Percentiles rank a stretch among this genome's conserved stretches.
Conservation (phyloP, 2,113 vertebrate species). For the Entomyzon cyanotis region DNA sequence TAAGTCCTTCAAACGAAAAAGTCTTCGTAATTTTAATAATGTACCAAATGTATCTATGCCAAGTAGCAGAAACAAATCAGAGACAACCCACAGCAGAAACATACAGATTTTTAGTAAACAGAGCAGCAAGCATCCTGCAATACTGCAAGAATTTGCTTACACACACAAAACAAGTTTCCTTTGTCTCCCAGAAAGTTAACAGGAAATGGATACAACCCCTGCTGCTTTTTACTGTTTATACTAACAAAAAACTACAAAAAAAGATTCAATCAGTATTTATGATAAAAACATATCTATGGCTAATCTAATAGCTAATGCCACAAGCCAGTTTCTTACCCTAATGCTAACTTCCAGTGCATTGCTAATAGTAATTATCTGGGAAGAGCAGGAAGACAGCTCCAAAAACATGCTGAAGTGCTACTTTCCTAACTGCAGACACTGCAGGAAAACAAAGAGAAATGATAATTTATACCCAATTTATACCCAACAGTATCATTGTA, state of each 20-base stretch:
- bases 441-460: neutral
- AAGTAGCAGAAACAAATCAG: neutral
- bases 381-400: neutral
- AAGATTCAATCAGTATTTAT: neutral
- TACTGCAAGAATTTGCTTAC: neutral
- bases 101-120: neutral
- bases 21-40: neutral
- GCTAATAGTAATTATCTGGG: neutral
- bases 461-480: fast-evolving
- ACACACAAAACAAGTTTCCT: neutral
- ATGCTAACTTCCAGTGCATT: neutral
- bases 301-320: neutral
- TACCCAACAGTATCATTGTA: neutral
- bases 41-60: neutral
- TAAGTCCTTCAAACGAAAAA: neutral
- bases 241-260: neutral
- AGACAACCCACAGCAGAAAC: neutral
- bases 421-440: neutral
- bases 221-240: neutral
- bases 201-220: neutral
- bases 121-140: neutral
- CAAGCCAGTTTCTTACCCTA: neutral
- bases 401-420: neutral
- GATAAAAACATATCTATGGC: neutral
- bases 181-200: neutral